Conservation (phyloP, 1,140 invertebrate genomes). For the Diabrotica virgifera region DNA sequence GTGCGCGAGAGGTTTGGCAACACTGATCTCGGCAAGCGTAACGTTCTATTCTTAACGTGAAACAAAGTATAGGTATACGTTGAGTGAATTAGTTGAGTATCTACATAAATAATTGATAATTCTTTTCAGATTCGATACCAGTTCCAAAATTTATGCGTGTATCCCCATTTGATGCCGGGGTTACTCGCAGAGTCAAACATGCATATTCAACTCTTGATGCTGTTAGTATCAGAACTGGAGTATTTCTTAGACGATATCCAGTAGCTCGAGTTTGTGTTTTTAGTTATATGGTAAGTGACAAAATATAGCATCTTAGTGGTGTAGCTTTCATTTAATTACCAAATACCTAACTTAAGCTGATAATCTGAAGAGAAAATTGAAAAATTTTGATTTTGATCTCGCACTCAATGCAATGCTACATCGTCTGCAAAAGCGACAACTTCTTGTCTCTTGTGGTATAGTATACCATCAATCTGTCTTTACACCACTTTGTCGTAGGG, state of each 20-base stretch:
- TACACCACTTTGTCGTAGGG: no score
- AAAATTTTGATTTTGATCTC: no score
- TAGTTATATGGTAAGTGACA: conserved; percentile 57
- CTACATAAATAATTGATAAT: conserved; percentile 44
- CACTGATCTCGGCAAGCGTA: no score
- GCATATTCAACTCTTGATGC: conserved; percentile 76
- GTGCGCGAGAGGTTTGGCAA: no score
- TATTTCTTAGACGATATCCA: conserved; percentile 78
- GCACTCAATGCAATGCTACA: no score
- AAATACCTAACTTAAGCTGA: neutral
- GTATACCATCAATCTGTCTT: no score
- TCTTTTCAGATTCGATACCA: conserved; percentile 58
- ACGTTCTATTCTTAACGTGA: no score
- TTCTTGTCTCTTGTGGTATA: no score
- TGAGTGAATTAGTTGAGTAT: neutral
- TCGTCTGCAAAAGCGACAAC: no score
- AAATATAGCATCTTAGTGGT: no score
- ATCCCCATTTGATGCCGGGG: conserved; percentile 72
- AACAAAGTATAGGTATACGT: no score
- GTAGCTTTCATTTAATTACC: neutral
- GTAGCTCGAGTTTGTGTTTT: conserved; percentile 76
- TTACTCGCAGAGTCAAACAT: conserved; percentile 74
- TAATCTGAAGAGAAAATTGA: no score
- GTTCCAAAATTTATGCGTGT: conserved; percentile 71
- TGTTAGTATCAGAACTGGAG: conserved; percentile 72